Conservation (phyloP, 2,888 invertebrate species). For the Trypoxylon attenuatum region DNA sequence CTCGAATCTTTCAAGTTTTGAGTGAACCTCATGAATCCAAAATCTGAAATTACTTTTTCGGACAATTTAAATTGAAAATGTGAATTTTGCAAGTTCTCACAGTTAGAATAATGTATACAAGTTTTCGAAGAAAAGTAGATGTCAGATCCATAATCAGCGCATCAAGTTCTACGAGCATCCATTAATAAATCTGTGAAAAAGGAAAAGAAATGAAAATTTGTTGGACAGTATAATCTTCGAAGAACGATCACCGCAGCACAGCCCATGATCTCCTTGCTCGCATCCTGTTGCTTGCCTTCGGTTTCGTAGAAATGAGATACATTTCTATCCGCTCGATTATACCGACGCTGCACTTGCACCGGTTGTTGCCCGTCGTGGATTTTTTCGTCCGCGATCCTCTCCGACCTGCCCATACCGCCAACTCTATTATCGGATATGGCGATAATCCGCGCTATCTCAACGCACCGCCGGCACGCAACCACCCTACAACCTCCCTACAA, state of each 20-base stretch:
- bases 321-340: slow-evolving; percentile 31
- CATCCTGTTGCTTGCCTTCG: slow-evolving; percentile 29
- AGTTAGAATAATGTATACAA: too few relatives aligned
- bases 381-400: slow-evolving; percentile 20
- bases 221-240: not conserved
- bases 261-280: slow-evolving; percentile 15
- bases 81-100: too few relatives aligned
- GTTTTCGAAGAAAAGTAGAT: too few relatives aligned
- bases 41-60: too few relatives aligned
- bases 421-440: slow-evolving; percentile 41
- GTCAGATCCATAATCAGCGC: too few relatives aligned
- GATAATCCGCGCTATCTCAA: slow-evolving; percentile 39
- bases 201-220: too few relatives aligned
- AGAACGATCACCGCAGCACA: slow-evolving; percentile 10
- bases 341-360: slow-evolving; percentile 10
- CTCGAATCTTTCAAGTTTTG: too few relatives aligned
- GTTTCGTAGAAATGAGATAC: slow-evolving; percentile 25
- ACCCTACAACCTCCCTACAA: not conserved
- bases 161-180: too few relatives aligned
- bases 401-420: slow-evolving; percentile 15
- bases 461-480: slow-evolving; percentile 30
- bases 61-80: too few relatives aligned
- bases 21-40: too few relatives aligned
- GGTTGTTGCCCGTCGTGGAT: slow-evolving; percentile 15
- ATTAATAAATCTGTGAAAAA: too few relatives aligned